Base-by-base conservation (phyloP, 2,888 invertebrate species). In the Gryllus longicercus region DNA sequence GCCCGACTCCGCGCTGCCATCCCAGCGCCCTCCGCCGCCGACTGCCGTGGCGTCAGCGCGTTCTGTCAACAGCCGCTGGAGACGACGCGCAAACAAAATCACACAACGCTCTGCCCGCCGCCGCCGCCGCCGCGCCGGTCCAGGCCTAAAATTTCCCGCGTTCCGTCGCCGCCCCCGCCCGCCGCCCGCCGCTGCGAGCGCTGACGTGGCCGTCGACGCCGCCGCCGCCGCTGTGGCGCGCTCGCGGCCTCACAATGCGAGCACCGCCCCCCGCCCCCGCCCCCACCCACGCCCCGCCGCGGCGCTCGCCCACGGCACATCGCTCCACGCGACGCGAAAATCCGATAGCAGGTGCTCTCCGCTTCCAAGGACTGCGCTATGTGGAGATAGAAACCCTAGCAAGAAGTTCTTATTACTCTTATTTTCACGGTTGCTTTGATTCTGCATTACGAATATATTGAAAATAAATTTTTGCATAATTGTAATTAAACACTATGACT, bases 71-170 rank as follows among this genome's bases (percentile, higher is more conserved):
- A 63, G n/a, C 14, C 14, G 63, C 16, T n/a, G 63, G 63, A 63
- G 63, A 63, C 63, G 63, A 14, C 63, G 63, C 63, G 63, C 63
- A 63, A 63, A 63, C 63, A 63, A 63, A 63, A 63, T 63, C 63
- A 63, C 63, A 63, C 63, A 63, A n/a, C 63, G 63, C 63, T 63
- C 63, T n/a, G 16, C 63, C 16, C 14, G 63, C 63, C 63, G 14
- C 18, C 63, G 63, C 63, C 63, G 63, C n/a, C n/a, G 63, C 38
- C 38, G 38, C 38, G 38, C 38, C 38, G 38, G 38, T 38, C 38
- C 38, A 5, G 38, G 38, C 38, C 38, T 38, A 38, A 38, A 38
- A 38, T 38, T 38, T 38, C 38, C 38, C 8, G 8, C 38, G 38
- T 38, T 38, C 63, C 63, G n/a, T 63, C 63, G 63, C 63, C 16